Evolutionary conservation across 2,113 vertebrate species (phyloP).

Genomic region (Elanoides forficatus): DNA sequence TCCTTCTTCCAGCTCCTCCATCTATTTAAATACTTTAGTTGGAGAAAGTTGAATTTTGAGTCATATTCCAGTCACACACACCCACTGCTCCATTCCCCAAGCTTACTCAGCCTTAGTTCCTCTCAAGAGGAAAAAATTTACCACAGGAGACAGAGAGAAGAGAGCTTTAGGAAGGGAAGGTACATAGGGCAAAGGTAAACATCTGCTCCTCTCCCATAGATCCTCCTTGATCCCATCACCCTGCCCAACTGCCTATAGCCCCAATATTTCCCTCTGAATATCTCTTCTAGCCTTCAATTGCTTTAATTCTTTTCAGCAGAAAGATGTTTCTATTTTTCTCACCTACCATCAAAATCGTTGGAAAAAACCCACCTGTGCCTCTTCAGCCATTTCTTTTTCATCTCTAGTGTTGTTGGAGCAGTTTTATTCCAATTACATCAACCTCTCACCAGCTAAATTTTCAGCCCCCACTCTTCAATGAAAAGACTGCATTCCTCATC

Average conservation of each 20-base stretch:
- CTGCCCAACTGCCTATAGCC: rapidly evolving
- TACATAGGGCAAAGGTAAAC: not conserved
- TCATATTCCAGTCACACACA: not conserved
- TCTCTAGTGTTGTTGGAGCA: not conserved
- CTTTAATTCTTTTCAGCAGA: not conserved
- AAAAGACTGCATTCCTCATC: not conserved
- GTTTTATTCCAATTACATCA: not conserved
- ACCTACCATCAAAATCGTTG: not conserved
- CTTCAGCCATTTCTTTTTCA: not conserved
- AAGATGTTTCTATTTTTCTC: not conserved
- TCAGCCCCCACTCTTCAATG: not conserved
- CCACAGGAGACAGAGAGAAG: not conserved
- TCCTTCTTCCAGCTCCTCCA: not conserved
- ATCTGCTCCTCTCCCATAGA: not conserved
- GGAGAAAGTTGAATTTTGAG: not conserved
- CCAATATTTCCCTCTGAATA: not conserved
- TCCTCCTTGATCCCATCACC: not conserved
- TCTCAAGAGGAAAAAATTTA: not conserved
- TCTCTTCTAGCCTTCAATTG: not conserved
- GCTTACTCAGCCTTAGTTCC: not conserved
- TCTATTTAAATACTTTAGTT: not conserved
- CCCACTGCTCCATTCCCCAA: not conserved
- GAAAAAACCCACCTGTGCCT: not conserved
- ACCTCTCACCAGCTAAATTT: not conserved
- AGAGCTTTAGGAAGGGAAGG: not conserved